Conservation (phyloP, 2,113 vertebrate genomes). For the Tetrao urogallus region DNA sequence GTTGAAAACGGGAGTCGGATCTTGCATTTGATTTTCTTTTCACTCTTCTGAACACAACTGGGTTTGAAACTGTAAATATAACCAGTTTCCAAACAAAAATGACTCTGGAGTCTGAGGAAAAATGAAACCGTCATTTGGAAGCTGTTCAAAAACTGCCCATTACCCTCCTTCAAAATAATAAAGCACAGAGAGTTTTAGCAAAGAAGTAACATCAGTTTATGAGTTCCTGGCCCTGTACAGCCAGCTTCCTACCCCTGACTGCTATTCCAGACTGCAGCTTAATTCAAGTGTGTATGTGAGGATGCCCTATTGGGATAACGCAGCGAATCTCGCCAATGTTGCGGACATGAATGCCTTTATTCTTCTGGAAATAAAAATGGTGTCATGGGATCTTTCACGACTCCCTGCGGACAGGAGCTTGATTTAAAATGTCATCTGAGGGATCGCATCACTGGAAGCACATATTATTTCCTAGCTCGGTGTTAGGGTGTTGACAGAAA, state of each 20-base stretch:
- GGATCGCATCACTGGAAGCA: conserved; percentile 44
- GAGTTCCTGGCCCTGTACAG: too few relatives aligned
- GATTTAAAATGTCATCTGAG: conserved; percentile 65
- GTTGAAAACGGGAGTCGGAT: neutral
- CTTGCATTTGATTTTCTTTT: conserved; percentile 22
- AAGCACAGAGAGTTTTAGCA: too few relatives aligned
- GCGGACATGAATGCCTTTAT: conserved; percentile 55
- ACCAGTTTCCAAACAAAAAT: conserved; percentile 17
- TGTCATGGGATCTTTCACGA: conserved; percentile 53
- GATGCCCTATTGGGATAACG: conserved; percentile 46
- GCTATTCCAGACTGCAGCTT: conserved; percentile 11
- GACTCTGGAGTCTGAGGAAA: neutral
- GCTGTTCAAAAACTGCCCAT: neutral
- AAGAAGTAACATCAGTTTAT: too few relatives aligned
- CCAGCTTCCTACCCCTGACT: neutral
- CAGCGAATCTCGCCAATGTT: conserved; percentile 35
- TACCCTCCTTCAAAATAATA: too few relatives aligned
- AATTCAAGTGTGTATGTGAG: conserved; percentile 43
- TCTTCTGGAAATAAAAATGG: conserved; percentile 66
- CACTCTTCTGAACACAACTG: fast-evolving
- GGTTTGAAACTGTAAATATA: conserved; percentile 11
- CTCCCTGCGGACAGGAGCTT: conserved; percentile 46
- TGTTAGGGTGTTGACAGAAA: conserved; percentile 52
- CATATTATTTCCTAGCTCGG: conserved; percentile 33
- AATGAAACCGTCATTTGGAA: neutral